A percentile compares a stretch with the other conserved stretches of the same genome.
Conservation (phyloP, 2,797 vertebrate species). For the Hypotaenidia okinawae region DNA sequence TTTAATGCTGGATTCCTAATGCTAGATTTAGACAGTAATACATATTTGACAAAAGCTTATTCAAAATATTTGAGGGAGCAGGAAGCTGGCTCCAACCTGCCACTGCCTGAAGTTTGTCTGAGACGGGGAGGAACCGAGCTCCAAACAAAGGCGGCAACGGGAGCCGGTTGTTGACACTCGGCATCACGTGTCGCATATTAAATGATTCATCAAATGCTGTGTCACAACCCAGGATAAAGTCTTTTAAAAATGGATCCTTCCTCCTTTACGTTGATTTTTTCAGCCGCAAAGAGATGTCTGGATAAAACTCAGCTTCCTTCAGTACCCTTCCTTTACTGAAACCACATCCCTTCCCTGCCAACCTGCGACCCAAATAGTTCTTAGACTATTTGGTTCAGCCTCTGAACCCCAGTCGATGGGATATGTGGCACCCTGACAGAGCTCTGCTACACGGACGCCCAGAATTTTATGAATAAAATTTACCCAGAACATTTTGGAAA, state of each 20-base stretch:
- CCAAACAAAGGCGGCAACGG: conserved; percentile 53
- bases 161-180: conserved; percentile 45
- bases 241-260: conserved; percentile 14
- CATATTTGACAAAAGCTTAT: not conserved
- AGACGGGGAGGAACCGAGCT: not conserved
- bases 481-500: conserved; percentile 32
- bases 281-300: not conserved
- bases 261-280: not conserved
- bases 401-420: not conserved
- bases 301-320: not conserved
- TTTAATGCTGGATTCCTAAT: not conserved
- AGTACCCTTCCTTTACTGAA: not conserved
- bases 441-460: not conserved
- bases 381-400: no score
- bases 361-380: not conserved
- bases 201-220: conserved; percentile 58
- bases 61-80: not conserved
- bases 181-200: conserved; percentile 10
- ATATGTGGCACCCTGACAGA: not conserved
- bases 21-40: not conserved
- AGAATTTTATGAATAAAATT: not conserved
- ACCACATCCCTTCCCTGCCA: not conserved
- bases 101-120: conserved; percentile 14
- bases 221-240: conserved; percentile 47
- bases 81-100: not conserved